Evolutionary conservation across 1,140 invertebrate genomes (phyloP), one percentile per base, ranked within the genome.

Genomic region (Drosophila watanabei): DNA sequence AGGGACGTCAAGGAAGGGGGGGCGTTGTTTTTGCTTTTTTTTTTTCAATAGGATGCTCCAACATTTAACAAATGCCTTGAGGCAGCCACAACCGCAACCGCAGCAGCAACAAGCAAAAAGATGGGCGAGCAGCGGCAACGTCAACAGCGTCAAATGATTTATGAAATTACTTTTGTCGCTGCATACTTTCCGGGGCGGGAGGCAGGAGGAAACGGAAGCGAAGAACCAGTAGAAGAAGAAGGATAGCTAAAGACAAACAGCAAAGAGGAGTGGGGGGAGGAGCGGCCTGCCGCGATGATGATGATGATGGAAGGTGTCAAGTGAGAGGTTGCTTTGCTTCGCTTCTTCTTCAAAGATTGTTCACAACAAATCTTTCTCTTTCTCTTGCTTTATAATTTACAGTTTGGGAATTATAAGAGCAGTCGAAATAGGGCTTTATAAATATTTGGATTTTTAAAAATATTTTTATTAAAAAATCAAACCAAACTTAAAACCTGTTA

Each of bases 131-230:
- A 49, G 28, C 43, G 13, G 24, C 51, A 18, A 57, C 45, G 69
- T 64, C 72, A 70, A 81, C 71, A 68, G 87, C 86, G 68, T 86
- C 79, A 92, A 92, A 92, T 92, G 91, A 92, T 92, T 92, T 92
- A 92, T 92, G 85, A 92, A 92, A 92, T 92, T 90, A 87, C 83
- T 90, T 92, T 92, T 82, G 73, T 80, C 71, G 72, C 72, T 82
- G 79, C 80, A 68, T 58, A 62, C 54, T 82, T 59, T 10, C 11
- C 41, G 45, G 20, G n/a, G 32, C 51, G 51, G 10, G n/a, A 18
- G 49, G 43, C 30, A 46, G 35, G 6, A 20, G 28, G 30, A 48
- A 16, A 16, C 11, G 30, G 57, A 45, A 46, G 60, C 20, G 58
- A 14, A 28, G 41, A 45, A 28, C 16, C 37, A 14, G 43, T 11